phyloP scores from a whole-genome alignment of 2,888 invertebrate species.

The Rhagophthalmus giganteus region DNA sequence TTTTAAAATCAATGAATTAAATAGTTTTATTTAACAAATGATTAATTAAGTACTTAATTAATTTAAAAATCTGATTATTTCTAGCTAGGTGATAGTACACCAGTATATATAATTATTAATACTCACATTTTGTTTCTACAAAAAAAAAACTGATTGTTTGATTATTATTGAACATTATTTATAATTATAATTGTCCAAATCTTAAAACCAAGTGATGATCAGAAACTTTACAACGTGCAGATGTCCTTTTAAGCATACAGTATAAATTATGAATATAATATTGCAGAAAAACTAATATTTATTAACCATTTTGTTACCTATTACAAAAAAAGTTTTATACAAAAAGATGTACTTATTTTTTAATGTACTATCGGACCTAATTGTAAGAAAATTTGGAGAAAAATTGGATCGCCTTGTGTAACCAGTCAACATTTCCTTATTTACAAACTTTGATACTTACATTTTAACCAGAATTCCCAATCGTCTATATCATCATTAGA shows the following conservation, averaged over 20 bases:
- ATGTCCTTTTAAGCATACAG: not conserved
- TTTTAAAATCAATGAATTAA: too few relatives aligned
- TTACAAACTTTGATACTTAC: conserved; percentile 52
- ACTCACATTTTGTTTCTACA: not conserved
- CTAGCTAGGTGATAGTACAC: too few relatives aligned
- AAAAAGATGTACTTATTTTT: not conserved
- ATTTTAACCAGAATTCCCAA: conserved; percentile 52
- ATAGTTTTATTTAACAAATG: too few relatives aligned
- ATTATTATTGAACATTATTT: too few relatives aligned
- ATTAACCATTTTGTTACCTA: too few relatives aligned
- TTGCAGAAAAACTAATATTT: not conserved
- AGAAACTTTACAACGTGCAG: not conserved
- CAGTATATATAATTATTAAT: too few relatives aligned
- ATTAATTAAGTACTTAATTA: not conserved
- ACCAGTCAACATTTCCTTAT: not conserved
- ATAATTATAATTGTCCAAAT: too few relatives aligned
- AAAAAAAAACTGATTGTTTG: too few relatives aligned
- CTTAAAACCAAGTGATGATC: too few relatives aligned
- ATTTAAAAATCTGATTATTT: not conserved
- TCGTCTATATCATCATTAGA: conserved; percentile 44
- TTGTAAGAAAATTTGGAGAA: not conserved
- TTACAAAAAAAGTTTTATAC: too few relatives aligned
- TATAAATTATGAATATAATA: not conserved
- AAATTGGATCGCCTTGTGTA: not conserved
- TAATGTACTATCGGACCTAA: not conserved